phyloP scores from a whole-genome alignment of 1,140 invertebrate genomes.

The Zaprionus nigranus region DNA sequence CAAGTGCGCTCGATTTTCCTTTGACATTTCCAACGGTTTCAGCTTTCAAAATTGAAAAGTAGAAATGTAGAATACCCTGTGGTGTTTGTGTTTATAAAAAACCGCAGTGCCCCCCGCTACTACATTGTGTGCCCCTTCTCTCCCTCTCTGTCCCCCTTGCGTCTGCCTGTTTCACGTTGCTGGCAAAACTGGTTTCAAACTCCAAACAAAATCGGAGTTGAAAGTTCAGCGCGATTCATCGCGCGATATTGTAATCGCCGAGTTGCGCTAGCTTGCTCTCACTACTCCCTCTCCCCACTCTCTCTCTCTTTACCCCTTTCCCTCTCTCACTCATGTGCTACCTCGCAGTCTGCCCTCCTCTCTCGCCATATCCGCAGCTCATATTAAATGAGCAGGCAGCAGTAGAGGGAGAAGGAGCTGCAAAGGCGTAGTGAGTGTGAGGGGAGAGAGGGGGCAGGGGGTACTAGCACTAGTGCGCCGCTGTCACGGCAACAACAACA shows the following conservation, averaged over 20 bases:
- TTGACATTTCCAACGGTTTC: slow-evolving; percentile 78
- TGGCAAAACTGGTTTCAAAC: slow-evolving; percentile 63
- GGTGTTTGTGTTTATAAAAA: slow-evolving; percentile 3
- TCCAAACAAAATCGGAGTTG: slow-evolving; percentile 52
- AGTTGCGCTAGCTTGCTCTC: not conserved
- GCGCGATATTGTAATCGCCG: slow-evolving; percentile 76
- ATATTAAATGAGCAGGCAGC: slow-evolving; percentile 49
- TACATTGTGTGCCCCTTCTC: not conserved
- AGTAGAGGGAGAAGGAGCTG: not conserved
- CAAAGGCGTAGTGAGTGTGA: slow-evolving; percentile 12
- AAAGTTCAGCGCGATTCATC: slow-evolving; percentile 78
- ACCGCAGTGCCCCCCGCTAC: slow-evolving; percentile 13
- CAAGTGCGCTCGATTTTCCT: slow-evolving; percentile 74
- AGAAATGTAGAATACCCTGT: slow-evolving; percentile 41
- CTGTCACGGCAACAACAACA: slow-evolving; percentile 36
- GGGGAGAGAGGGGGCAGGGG: not conserved
- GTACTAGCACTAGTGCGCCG: slow-evolving; percentile 24
- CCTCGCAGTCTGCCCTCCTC: slow-evolving; percentile 1
- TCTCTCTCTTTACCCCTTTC: not conserved
- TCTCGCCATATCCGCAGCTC: slow-evolving; percentile 47
- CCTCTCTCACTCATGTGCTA: not conserved
- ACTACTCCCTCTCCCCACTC: no score
- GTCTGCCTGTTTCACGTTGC: not conserved
- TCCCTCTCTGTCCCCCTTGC: no score
- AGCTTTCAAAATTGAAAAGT: slow-evolving; percentile 79